Base-by-base conservation (phyloP, 2,113 vertebrate species). In the Silurus meridionalis region DNA sequence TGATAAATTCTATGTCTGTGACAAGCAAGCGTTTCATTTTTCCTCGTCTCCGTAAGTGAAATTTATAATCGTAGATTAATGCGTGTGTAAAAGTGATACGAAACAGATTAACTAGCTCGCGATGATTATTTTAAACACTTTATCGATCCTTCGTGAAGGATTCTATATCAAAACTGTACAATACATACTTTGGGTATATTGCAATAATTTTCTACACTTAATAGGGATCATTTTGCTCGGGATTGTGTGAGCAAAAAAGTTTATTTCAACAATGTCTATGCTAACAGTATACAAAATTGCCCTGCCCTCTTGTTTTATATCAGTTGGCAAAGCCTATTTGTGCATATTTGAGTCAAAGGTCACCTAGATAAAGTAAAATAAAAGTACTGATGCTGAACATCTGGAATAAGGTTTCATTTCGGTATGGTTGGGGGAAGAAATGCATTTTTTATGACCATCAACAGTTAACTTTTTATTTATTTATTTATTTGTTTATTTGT, bases 291-390 rank as follows among this genome's bases (percentile, higher is more conserved):
- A n/a, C 0, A 79, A 80, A 46, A 25, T 78, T 13, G 74, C 53
- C n/a, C 13, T 7, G 53, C 53, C 53, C 28, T 21, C 3, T 21
- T 57, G 53, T n/a, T 58, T 60, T 79, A 53, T 17, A 46, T 15
- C 19, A 4, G 78, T 64, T 63, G 2, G 8, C 8, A 50, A n/a
- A 50, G 14, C 5, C 60, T 50, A 3, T 37, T 82, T 64, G 23
- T n/a, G 46, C 21, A 64, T 64, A 23, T n/a, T 8, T 14, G 13
- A 19, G 80, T 64, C 60, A 23, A 64, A 50, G 9, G 10, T 52
- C 80, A 81, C 28, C 10, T 15, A 15, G 37, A 64, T 64, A n/a
- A 48, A 64, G 11, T 82, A 82, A 82, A 82, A 11, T 64, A 60
- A 82, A 82, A 82, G 80, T 64, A 50, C 46, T 8, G 64, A n/a